Percentiles rank a stretch among this genome's conserved stretches.
phyloP scores from a whole-genome alignment of 2,888 invertebrate species.

The Meta bourneti region DNA sequence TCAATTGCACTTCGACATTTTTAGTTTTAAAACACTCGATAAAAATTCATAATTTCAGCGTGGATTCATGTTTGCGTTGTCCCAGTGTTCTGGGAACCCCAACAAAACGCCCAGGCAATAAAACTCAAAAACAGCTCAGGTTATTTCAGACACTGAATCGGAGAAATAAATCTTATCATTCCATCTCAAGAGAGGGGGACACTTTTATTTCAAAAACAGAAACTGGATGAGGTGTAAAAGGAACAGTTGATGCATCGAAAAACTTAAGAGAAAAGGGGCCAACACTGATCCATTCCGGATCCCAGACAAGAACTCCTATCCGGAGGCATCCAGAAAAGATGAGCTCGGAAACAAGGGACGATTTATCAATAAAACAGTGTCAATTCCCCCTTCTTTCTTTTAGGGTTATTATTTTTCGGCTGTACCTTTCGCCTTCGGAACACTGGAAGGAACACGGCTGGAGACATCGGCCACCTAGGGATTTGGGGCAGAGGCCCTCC shows the following conservation, averaged over 20 bases:
- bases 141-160: slow-evolving; percentile 16
- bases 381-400: slow-evolving; percentile 17
- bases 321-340: slow-evolving; percentile 39
- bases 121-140: not conserved
- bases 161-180: slow-evolving; percentile 61
- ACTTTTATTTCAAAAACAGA: slow-evolving; percentile 18
- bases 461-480: slow-evolving; percentile 38
- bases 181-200: slow-evolving; percentile 35
- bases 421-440: slow-evolving; percentile 1
- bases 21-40: not conserved
- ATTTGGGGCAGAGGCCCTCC: slow-evolving; percentile 18
- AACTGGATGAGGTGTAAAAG: not conserved
- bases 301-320: slow-evolving; percentile 31
- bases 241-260: slow-evolving; percentile 52
- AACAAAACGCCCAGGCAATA: not conserved
- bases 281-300: slow-evolving; percentile 50
- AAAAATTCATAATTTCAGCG: not conserved
- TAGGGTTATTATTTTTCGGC: slow-evolving; percentile 38
- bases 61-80: not conserved
- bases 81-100: not conserved
- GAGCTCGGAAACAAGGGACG: slow-evolving; percentile 58
- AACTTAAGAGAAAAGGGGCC: slow-evolving; percentile 44
- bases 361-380: slow-evolving; percentile 70
- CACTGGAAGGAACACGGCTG: slow-evolving; percentile 23
- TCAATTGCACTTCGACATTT: not conserved